Evolutionary conservation across 2,113 vertebrate genomes (phyloP), one percentile per base, ranked within the genome.

Genomic region (Muntiacus reevesi): DNA sequence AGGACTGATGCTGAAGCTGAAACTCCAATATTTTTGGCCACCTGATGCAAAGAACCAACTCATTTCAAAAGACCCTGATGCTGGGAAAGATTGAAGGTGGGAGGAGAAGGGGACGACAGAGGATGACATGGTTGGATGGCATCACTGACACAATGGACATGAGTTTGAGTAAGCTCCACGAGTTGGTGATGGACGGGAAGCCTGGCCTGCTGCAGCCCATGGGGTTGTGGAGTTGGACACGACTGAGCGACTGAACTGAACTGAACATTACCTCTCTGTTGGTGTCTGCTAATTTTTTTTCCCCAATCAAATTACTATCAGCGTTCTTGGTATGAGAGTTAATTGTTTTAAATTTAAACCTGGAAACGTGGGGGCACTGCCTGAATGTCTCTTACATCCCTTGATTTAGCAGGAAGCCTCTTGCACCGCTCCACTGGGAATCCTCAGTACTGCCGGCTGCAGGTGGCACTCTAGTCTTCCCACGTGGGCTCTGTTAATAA

Each of bases 171-270:
- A 36, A 36, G 19, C 19, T 71, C 19, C 17, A 36, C 2, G 19
- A 71, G 67, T 6, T 40, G n/a, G 67, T 23, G 10, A 71, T 40
- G 67, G 67, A 71, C 5, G 0, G 10, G n/a, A 21, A 36, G n/a
- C 19, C n/a, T 71, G n/a, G 67, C 19, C 3, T 71, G 19, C 19
- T 71, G 19, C 11, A 36, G 5, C 36, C n/a, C n/a, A 23, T 40
- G 67, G 19, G n/a, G n/a, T 71, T 1, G 0, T 0, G 2, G n/a
- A 71, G 5, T 71, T 0, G 2, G 67, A 40, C n/a, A 23, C 2
- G 1, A 71, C 19, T 12, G 67, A 71, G 67, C 2, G 0, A 71
- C n/a, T 71, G n/a, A 12, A 71, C n/a, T 71, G 64, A 71, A 11
- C 19, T 71, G n/a, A 71, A 71, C 19, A 71, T 43, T 74, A 16